Conservation (phyloP, 1,140 invertebrate genomes). For the Nomia melanderi region DNA sequence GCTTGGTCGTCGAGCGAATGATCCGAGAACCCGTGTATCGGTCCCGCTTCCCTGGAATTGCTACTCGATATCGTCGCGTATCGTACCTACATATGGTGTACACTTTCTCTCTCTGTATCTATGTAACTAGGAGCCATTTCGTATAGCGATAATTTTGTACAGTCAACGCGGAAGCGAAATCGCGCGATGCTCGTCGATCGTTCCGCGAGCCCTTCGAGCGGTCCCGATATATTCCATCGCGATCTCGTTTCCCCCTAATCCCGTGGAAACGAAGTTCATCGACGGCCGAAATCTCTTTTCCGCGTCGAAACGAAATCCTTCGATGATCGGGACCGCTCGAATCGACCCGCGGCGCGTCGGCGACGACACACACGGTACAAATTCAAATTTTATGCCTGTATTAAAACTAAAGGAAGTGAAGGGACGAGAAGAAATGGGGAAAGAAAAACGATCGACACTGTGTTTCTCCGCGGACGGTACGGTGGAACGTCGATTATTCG, state of each 20-base stretch:
- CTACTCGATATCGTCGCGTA: constrained; percentile 7
- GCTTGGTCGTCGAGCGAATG: not conserved
- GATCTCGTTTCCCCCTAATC: not conserved
- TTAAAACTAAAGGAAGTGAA: constrained; percentile 47
- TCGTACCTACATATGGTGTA: constrained; percentile 30
- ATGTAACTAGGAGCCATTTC: constrained; percentile 54
- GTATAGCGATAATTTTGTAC: constrained; percentile 69
- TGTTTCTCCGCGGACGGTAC: constrained; percentile 42
- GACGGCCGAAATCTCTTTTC: no score
- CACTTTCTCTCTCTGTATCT: constrained; percentile 54
- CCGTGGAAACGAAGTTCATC: no score
- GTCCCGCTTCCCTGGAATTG: constrained; percentile 17
- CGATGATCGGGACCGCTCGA: not conserved
- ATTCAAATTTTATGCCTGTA: constrained; percentile 76
- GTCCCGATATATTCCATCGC: not conserved
- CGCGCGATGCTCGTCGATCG: constrained; percentile 38
- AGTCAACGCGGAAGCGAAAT: constrained; percentile 46
- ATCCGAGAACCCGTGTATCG: not conserved
- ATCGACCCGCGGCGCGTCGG: no score
- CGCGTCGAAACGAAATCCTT: no score
- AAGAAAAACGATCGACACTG: constrained; percentile 42
- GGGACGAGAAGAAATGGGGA: not conserved
- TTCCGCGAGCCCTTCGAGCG: constrained; percentile 21
- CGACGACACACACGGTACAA: constrained; percentile 77
- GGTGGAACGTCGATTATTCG: no score